A percentile compares a stretch with the other conserved stretches of the same genome.
Conservation (phyloP, 2,888 invertebrate species). For the Byasa hedistus region DNA sequence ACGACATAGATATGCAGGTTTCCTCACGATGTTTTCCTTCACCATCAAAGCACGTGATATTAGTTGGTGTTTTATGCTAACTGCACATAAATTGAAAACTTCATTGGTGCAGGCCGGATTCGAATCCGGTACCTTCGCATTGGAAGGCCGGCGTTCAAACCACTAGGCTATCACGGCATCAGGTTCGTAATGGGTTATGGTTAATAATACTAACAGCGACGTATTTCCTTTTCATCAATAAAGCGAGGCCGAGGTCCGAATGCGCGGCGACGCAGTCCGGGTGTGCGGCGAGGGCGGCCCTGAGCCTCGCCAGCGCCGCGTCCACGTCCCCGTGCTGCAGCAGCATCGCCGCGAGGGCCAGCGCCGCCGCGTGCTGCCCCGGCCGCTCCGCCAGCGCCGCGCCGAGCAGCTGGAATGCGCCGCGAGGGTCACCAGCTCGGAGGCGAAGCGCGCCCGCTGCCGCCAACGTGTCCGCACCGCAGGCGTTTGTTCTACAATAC, state of each 20-base stretch:
- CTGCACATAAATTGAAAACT: no score
- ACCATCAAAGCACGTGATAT: no score
- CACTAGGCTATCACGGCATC: no score
- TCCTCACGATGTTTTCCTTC: no score
- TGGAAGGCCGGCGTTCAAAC: no score
- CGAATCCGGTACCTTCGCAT: no score
- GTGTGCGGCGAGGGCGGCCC: constrained; percentile 68
- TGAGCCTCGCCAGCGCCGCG: constrained; percentile 72
- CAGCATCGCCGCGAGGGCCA: constrained; percentile 78
- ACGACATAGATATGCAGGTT: no score
- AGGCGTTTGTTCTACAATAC: constrained; percentile 41
- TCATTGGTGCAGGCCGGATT: no score
- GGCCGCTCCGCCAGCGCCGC: constrained; percentile 74
- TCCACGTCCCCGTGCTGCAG: constrained; percentile 72
- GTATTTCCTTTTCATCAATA: constrained; percentile 68
- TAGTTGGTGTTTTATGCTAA: no score
- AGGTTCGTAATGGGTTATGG: no score
- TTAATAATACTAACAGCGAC: constrained; percentile 55
- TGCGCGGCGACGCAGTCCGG: constrained; percentile 71
- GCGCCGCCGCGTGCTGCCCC: constrained; percentile 69
- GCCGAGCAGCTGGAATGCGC: constrained; percentile 77
- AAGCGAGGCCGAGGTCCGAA: constrained; percentile 64
- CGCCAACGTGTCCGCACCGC: constrained; percentile 75
- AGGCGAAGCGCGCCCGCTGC: constrained; percentile 75
- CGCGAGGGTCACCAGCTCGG: constrained; percentile 69